Conservation (phyloP, 1,140 invertebrate species). For the Trialeurodes vaporariorum region DNA sequence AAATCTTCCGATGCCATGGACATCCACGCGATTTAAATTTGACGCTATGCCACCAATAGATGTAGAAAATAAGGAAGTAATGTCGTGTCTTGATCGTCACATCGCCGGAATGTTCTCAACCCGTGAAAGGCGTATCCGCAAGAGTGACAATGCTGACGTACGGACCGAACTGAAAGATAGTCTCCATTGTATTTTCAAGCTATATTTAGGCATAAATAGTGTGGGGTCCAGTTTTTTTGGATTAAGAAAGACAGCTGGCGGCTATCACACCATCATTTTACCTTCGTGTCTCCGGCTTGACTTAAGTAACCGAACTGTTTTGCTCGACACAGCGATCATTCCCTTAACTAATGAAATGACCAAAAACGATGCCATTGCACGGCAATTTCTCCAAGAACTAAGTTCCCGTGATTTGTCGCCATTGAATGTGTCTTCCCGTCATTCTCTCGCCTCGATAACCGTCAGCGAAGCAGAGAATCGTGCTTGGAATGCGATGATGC, state of each 20-base stretch:
- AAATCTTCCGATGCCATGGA: neutral
- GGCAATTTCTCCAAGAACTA: neutral
- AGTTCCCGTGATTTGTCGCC: no score
- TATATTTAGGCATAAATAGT: neutral
- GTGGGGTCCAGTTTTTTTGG: neutral
- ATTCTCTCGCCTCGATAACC: neutral
- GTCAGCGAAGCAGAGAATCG: neutral
- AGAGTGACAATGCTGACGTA: neutral
- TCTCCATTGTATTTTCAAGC: neutral
- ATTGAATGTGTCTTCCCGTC: no score
- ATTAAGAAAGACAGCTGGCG: neutral
- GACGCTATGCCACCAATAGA: neutral
- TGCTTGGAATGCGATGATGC: neutral
- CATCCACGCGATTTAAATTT: neutral
- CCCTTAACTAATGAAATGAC: neutral
- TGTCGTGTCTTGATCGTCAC: neutral
- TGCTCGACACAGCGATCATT: neutral
- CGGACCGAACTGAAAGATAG: neutral
- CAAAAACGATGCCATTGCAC: neutral
- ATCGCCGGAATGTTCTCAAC: neutral
- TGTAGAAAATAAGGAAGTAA: neutral
- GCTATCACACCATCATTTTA: neutral
- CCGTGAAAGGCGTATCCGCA: neutral
- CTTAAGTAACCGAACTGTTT: neutral
- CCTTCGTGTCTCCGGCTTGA: neutral